Base-by-base conservation (phyloP, 2,888 invertebrate genomes). In the Eurois occulta region DNA sequence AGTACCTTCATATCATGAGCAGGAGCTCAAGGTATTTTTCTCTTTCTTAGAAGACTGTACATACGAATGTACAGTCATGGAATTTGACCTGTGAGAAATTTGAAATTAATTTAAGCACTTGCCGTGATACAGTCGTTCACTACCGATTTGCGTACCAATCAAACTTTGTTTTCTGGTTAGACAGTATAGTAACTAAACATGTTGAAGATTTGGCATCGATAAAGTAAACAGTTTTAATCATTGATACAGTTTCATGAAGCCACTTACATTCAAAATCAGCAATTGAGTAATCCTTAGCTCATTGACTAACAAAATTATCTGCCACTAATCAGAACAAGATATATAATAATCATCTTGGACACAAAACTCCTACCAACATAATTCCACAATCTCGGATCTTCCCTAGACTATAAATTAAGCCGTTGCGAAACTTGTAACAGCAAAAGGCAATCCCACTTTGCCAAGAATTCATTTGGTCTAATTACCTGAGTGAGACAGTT, bases 401-500 rank as follows among this genome's bases (percentile, higher is more conserved):
- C 71, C 10, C 35, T 32, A 62, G 72, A 52, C 65, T 73, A 58
- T 65, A 76, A 78, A 86, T 84, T 86, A 78, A 70, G 48, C 78
- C 55, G 67, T 83, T 71, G 67, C n/a, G 65, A 73, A 84, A 84
- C 78, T 83, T 71, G 77, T 74, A 72, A 67, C 64, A 48, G 74
- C 80, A 80, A 74, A 87, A 81, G 75, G 72, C 77, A 85, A 72
- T 83, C 66, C 62, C 43, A 66, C 67, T 74, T 67, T 65, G 73
- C 73, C 72, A 78, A 77, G 74, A 83, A 83, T 86, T 81, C 72
- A 85, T 88, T 84, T 76, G 67, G 68, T 73, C 70, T 72, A 82
- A 88, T 85, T 86, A 87, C 85, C 81, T 82, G 69, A 72, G 58
- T 73, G 58, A 83, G 76, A 77, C 67, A 78, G 80, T 84, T 60